Evolutionary conservation across 1,140 invertebrate species (phyloP).

Genomic region (Apis laboriosa): DNA sequence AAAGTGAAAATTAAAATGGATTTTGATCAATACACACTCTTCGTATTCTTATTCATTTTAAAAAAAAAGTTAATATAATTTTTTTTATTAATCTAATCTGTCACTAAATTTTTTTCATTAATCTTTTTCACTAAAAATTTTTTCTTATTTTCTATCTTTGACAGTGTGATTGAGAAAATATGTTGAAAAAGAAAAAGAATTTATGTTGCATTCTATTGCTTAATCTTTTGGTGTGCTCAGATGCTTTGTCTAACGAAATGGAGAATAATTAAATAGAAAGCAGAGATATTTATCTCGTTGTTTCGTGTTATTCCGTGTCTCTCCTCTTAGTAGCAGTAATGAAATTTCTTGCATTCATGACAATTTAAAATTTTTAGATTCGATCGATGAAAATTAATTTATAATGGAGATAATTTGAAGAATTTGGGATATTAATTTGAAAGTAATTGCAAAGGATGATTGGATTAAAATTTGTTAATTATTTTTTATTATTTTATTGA

Average conservation of each 20-base stretch:
- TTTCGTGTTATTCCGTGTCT: background rate
- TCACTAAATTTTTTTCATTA: background rate
- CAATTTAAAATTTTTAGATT: background rate
- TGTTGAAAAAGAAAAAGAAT: no score
- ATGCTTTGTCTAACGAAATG: slow-evolving; percentile 21
- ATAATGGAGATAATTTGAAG: background rate
- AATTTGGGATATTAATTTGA: background rate
- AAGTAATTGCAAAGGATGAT: no score
- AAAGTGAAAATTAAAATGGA: no score
- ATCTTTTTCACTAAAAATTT: no score
- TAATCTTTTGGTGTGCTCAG: background rate
- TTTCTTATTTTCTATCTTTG: background rate
- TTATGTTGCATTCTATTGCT: slow-evolving; percentile 1
- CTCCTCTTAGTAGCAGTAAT: background rate
- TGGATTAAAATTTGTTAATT: no score
- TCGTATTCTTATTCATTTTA: no score
- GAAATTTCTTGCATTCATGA: background rate
- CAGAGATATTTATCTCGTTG: slow-evolving; percentile 22
- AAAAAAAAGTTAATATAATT: no score
- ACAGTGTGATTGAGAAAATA: background rate
- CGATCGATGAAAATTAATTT: background rate
- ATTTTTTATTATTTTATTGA: no score
- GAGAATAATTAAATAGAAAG: slow-evolving; percentile 29
- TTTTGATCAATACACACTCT: no score
- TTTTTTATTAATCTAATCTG: no score